A percentile compares a stretch with the other conserved stretches of the same genome.
These are phyloP conservation scores for Papilio protenor DNA, from an alignment of 2,888 invertebrate genomes.

Conservation along the genomic window DNA sequence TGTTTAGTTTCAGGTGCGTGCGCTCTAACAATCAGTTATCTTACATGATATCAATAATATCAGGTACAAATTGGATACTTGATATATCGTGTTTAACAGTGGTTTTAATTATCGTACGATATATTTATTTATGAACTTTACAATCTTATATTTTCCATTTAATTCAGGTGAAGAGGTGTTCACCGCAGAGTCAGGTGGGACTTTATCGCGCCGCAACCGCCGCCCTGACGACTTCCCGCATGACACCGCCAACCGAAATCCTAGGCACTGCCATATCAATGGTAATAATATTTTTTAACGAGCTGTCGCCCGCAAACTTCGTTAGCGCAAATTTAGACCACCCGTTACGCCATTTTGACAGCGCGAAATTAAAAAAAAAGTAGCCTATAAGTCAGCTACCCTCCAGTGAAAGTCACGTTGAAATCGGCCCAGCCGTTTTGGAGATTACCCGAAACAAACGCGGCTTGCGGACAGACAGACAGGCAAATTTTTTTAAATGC, in stretches of 20 bases:
- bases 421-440: no score
- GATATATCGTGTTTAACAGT: neutral
- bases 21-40: neutral
- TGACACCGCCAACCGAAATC: constrained; percentile 69
- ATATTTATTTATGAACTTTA: neutral
- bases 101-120: neutral
- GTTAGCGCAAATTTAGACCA: no score
- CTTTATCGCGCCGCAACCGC: constrained; percentile 67
- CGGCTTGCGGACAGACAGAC: no score
- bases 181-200: constrained; percentile 66
- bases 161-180: constrained; percentile 77
- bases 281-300: constrained; percentile 61
- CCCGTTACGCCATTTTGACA: no score
- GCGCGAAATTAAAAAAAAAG: no score
- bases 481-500: no score
- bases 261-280: constrained; percentile 72
- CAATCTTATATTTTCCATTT: constrained; percentile 23
- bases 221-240: constrained; percentile 74
- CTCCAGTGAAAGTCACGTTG: no score
- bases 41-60: neutral
- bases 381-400: no score
- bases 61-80: neutral
- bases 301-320: no score
- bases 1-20: no score
- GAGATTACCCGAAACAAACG: no score